A percentile compares a stretch with the other conserved stretches of the same genome.
phyloP scores from a whole-genome alignment of 64 coral and sea anemone genomes.

The Pocillopora damicornis region DNA sequence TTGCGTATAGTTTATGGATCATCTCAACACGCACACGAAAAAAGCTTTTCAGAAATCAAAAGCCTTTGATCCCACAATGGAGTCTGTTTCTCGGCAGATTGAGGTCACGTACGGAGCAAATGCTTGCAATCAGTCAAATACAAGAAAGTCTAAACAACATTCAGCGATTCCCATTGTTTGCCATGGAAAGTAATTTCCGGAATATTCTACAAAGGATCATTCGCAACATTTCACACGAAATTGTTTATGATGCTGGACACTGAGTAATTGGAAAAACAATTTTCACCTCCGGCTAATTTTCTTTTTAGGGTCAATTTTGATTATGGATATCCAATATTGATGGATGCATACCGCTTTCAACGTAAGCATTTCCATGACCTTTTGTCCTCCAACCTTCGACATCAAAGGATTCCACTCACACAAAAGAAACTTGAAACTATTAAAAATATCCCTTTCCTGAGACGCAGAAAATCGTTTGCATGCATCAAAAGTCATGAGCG shows the following conservation, averaged over 20 bases:
- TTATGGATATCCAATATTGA: no score
- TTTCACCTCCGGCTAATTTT: neutral
- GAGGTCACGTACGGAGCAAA: conserved; percentile 9
- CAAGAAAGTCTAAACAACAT: neutral
- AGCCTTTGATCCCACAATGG: neutral
- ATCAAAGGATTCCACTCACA: conserved; percentile 11
- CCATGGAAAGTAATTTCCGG: neutral
- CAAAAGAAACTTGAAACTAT: neutral
- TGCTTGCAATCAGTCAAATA: neutral
- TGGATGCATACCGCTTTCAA: no score
- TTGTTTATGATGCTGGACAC: neutral
- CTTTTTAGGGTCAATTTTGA: neutral
- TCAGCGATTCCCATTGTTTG: neutral
- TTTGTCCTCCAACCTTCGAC: neutral
- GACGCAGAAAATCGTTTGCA: neutral
- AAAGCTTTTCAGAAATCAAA: neutral
- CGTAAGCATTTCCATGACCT: no score
- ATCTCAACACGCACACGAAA: neutral
- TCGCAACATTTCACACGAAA: neutral
- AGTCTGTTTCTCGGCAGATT: conserved; percentile 5
- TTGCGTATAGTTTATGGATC: neutral
- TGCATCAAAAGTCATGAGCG: neutral
- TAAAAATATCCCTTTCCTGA: neutral
- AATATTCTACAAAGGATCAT: neutral
- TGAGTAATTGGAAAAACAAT: neutral